Evolutionary conservation across 1,140 invertebrate genomes (phyloP).

Genomic region (Capitella teleta): DNA sequence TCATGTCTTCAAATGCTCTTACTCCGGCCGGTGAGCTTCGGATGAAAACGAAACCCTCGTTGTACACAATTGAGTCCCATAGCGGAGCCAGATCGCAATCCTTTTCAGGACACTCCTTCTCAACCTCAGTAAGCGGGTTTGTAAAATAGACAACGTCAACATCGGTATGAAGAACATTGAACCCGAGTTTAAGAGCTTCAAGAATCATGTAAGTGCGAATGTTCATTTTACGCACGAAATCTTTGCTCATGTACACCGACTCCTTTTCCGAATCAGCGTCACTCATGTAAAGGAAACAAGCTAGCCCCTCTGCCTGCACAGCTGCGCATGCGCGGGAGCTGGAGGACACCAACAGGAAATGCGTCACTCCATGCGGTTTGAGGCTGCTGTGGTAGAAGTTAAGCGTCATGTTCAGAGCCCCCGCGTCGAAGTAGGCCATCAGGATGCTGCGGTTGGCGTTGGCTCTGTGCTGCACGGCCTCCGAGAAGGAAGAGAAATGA

Average conservation of each 20-base stretch:
- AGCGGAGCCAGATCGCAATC: constrained; percentile 9
- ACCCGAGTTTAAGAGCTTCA: constrained; percentile 11
- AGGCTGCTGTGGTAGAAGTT: constrained; percentile 10
- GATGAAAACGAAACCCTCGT: constrained; percentile 12
- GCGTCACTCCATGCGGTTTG: constrained; percentile 3
- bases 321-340: constrained; percentile 2
- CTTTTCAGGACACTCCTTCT: neutral
- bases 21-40: neutral
- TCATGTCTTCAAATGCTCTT: constrained; percentile 1
- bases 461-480: neutral
- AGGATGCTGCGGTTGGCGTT: constrained; percentile 3
- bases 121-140: constrained; percentile 8
- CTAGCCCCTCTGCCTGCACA: neutral
- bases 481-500: too few relatives aligned
- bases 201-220: constrained; percentile 12
- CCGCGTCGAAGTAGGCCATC: constrained; percentile 8
- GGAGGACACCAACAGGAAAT: constrained; percentile 8
- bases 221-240: constrained; percentile 14
- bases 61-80: constrained; percentile 8
- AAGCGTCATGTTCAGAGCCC: constrained; percentile 8
- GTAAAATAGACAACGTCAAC: constrained; percentile 8
- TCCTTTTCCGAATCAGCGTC: constrained; percentile 8
- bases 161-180: constrained; percentile 13
- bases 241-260: constrained; percentile 1
- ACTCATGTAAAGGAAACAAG: constrained; percentile 1